These are phyloP conservation scores for Heliconius charithonia DNA, from an alignment of 2,888 invertebrate species.

Conservation along the genomic window DNA sequence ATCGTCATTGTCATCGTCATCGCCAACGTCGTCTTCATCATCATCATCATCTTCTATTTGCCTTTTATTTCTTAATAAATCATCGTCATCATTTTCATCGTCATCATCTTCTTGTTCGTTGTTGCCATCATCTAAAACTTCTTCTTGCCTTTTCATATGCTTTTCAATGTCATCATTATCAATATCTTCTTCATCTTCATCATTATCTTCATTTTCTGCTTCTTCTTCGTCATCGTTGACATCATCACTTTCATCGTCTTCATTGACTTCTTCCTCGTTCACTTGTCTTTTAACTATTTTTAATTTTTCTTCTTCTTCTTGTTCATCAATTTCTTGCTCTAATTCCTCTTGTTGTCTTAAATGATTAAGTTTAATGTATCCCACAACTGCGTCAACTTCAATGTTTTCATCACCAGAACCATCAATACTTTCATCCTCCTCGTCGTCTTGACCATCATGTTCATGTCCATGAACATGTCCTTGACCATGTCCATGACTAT, in stretches of 20 bases:
- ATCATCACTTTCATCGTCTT: conserved; percentile 32
- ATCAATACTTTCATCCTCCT: conserved; percentile 47
- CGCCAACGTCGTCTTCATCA: conserved; percentile 35
- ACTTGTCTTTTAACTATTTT: conserved; percentile 39
- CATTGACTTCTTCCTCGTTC: conserved; percentile 44
- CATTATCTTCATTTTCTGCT: conserved; percentile 36
- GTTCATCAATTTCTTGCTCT: conserved; percentile 44
- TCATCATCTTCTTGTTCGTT: conserved; percentile 28
- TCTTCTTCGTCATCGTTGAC: too few relatives aligned
- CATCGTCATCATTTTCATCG: conserved; percentile 30
- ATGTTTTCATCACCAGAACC: conserved; percentile 44
- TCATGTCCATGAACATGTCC: conserved; percentile 22
- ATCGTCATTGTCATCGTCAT: conserved; percentile 40
- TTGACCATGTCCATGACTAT: not conserved
- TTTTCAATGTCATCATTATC: conserved; percentile 41
- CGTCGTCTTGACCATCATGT: conserved; percentile 40
- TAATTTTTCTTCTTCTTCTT: not conserved
- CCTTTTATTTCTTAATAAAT: conserved; percentile 31
- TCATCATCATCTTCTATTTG: conserved; percentile 31
- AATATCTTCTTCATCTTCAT: conserved; percentile 44
- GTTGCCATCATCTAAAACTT: conserved; percentile 18
- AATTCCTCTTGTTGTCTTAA: conserved; percentile 40
- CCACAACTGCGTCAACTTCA: conserved; percentile 37
- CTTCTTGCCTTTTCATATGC: conserved; percentile 8
- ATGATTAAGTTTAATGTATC: conserved; percentile 46